Percentiles rank a stretch among this genome's conserved stretches.
Conservation (phyloP, 2,797 vertebrate genomes). For the Centroberyx gerrardi region DNA sequence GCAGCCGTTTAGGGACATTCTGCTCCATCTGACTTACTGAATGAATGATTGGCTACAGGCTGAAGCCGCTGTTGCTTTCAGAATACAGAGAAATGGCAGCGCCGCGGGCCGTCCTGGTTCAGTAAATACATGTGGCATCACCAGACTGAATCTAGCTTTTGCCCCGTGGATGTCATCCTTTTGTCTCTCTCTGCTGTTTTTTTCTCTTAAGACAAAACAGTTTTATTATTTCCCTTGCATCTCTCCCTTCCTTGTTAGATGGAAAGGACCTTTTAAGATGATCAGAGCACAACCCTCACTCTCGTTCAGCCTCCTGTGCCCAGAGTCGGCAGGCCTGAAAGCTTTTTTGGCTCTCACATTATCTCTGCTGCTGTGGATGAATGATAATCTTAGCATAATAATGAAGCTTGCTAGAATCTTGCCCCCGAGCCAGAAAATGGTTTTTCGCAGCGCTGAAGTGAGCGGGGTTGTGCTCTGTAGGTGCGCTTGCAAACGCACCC, state of each 20-base stretch:
- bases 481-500: conserved; percentile 10
- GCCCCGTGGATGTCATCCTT: conserved; percentile 1
- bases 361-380: conserved; percentile 53
- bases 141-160: neutral
- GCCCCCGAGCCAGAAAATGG: conserved; percentile 20
- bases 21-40: neutral
- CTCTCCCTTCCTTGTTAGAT: conserved; percentile 10
- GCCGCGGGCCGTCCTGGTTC: neutral
- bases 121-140: conserved; percentile 6
- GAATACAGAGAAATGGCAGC: neutral
- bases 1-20: neutral
- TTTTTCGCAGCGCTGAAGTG: conserved; percentile 5
- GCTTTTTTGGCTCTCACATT: conserved; percentile 72
- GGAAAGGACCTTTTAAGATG: conserved; percentile 46
- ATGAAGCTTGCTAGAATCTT: conserved; percentile 44
- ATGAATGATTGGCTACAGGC: neutral
- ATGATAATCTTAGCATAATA: conserved; percentile 62
- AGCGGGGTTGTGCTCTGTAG: conserved; percentile 2
- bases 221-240: conserved; percentile 12
- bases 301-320: conserved; percentile 28
- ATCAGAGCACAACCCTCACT: conserved; percentile 42
- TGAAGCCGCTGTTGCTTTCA: conserved; percentile 13
- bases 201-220: neutral
- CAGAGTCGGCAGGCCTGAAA: conserved; percentile 55
- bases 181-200: conserved; percentile 9